Percentiles rank a stretch among this genome's conserved stretches.
These are phyloP conservation scores for Carassius carassius DNA, from an alignment of 2,113 vertebrate species.

Conservation along the genomic window DNA sequence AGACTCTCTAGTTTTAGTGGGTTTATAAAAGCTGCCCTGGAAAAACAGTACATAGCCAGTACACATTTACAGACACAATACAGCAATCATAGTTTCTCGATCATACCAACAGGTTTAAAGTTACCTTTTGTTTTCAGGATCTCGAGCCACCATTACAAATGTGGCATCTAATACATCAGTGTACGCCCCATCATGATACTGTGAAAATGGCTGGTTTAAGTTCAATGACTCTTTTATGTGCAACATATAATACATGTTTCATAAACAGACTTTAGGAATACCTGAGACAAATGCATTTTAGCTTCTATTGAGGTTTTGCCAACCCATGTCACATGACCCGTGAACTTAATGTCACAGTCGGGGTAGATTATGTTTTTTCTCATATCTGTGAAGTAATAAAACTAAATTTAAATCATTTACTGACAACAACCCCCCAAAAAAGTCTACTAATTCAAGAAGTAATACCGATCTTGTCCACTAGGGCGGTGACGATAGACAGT, in stretches of 20 bases:
- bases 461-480: conserved; percentile 96
- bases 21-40: conserved; percentile 91
- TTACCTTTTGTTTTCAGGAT: conserved; percentile 94
- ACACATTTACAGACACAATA: background rate
- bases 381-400: conserved; percentile 77
- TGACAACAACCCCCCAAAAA: background rate
- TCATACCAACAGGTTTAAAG: background rate
- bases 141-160: conserved; percentile 97
- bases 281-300: conserved; percentile 97
- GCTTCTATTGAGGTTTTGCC: conserved; percentile 96
- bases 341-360: conserved; percentile 94
- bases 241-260: background rate
- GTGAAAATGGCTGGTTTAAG: conserved; percentile 24
- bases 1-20: conserved; percentile 79
- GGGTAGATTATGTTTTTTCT: conserved; percentile 85
- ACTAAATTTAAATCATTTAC: background rate
- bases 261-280: conserved; percentile 50
- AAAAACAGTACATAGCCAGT: background rate
- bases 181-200: conserved; percentile 78
- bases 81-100: no score
- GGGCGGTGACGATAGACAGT: conserved; percentile 94
- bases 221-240: background rate
- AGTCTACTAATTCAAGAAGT: background rate
- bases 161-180: conserved; percentile 89
- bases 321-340: conserved; percentile 94